Base-by-base conservation (phyloP, 92 coral and sea anemone genomes). In the Porites divaricata region DNA sequence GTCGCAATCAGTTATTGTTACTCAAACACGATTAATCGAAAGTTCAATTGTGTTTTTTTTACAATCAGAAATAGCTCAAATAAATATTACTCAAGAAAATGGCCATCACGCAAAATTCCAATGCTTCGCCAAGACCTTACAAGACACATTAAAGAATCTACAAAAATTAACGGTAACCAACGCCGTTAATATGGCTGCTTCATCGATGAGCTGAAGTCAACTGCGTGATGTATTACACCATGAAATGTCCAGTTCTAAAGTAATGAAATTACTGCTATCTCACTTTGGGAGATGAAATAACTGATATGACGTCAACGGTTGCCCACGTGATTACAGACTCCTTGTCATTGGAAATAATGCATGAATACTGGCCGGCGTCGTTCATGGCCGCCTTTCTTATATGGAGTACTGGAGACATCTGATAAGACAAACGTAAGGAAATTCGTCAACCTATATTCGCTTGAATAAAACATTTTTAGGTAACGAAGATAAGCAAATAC, bases 321-420 rank as follows among this genome's bases (percentile, higher is more conserved):
- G 97, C 97, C 97, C 97, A 93, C 86, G 97, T 93, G 90, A 93
- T 90, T 67, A 93, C 93, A 24, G 97, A 91, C 20, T 92, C 97
- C 75, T 93, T 93, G 69, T 91, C 97, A 83, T 93, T 93, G 83
- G 97, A 76, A 54, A 93, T 91, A 57, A 93, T 87, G 73, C 97
- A 93, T 24, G 97, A 93, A 81, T 93, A 93, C 70, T 91, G 92
- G 9, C 97, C 97, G 17, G 97, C 97, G 87, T 92, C 95, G 58
- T 84, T 89, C 93, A 93, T 90, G 81, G 95, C 91, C 20, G 95
- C 97, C 80, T 87, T 93, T 63, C 95, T 86, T 81, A 93, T 93
- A 81, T 93, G 95, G 80, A 93, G 95, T 48, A 91, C 95, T 17
- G 97, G 83, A 13, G 83, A 85, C 49, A 84, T 82, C 97, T 93